Evolutionary conservation across 2,888 invertebrate species (phyloP), one percentile per base, ranked within the genome.

Genomic region (Dryobotodes eremita): DNA sequence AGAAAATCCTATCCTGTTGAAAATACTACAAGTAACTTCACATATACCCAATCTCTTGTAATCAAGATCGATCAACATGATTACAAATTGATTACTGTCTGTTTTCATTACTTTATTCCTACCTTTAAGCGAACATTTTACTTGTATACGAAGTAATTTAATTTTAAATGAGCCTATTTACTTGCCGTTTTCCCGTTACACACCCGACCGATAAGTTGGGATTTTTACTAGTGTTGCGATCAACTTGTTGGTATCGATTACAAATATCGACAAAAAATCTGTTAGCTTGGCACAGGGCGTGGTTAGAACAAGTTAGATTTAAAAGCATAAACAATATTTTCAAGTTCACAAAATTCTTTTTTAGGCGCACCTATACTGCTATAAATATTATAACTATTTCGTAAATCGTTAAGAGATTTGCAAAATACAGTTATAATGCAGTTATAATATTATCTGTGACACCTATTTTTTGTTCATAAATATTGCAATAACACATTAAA

Each of bases 101-200:
- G 20, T 72, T 83, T 75, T 65, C n/a, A 62, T 74, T 57, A 0
- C 20, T 13, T 61, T 77, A 70, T 75, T 15, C n/a, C 11, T 71
- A 59, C 26, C n/a, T 31, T 31, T 55, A 48, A 55, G 31, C 23
- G 50, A 64, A 53, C 62, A 76, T 71, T 15, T 76, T 53, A 42
- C 7, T 75, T 79, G 48, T 74, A 66, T 65, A 65, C 61, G 13
- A 53, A 57, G 36, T 57, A 79, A 79, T 81, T 83, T 78, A 83
- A 87, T 83, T 85, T 83, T 75, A 71, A 83, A 87, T 78, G 74
- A 75, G 66, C 46, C 75, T 75, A 79, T 79, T 85, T 85, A 78
- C 79, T 64, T 76, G 78, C 26, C 73, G 62, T 74, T 79, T 83
- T 78, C 50, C 70, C 57, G 36, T 68, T 78, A 75, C 71, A 86